A percentile compares a stretch with the other conserved stretches of the same genome.
These are phyloP conservation scores for Glaucopsyche alexis DNA, from an alignment of 2,888 invertebrate genomes.

Conservation along the genomic window DNA sequence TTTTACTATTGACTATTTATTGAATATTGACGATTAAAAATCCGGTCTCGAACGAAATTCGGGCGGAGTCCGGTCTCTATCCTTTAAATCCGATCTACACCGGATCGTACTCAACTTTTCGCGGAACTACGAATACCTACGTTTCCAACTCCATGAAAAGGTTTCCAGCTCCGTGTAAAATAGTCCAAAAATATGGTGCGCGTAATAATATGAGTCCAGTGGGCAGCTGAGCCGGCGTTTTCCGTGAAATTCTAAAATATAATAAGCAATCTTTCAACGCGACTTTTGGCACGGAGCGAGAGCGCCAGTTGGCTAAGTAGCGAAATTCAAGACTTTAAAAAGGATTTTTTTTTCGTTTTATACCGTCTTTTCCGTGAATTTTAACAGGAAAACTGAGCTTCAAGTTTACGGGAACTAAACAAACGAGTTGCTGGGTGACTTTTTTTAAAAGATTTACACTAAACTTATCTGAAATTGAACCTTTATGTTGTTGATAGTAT, in stretches of 20 bases:
- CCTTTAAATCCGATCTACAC: too few relatives aligned
- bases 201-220: background rate
- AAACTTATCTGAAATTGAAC: background rate
- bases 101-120: too few relatives aligned
- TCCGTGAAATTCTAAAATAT: slow-evolving; percentile 26
- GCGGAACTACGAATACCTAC: background rate
- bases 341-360: slow-evolving; percentile 16
- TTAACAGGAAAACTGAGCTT: background rate
- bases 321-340: slow-evolving; percentile 12
- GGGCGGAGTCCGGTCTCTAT: too few relatives aligned
- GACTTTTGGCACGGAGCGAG: background rate
- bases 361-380: background rate
- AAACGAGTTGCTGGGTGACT: background rate
- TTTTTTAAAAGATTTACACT: background rate
- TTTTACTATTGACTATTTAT: too few relatives aligned
- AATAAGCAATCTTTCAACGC: slow-evolving; percentile 26
- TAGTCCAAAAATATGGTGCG: slow-evolving; percentile 3
- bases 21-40: too few relatives aligned
- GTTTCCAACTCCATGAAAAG: background rate
- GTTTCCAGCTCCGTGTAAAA: background rate
- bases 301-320: background rate
- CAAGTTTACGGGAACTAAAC: background rate
- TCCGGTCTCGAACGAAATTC: too few relatives aligned
- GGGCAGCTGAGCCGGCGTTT: slow-evolving; percentile 4
- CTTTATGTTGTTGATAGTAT: background rate